These are phyloP conservation scores for Echinops telfairi DNA, from an alignment of 2,113 vertebrate genomes.

Conservation along the genomic window DNA sequence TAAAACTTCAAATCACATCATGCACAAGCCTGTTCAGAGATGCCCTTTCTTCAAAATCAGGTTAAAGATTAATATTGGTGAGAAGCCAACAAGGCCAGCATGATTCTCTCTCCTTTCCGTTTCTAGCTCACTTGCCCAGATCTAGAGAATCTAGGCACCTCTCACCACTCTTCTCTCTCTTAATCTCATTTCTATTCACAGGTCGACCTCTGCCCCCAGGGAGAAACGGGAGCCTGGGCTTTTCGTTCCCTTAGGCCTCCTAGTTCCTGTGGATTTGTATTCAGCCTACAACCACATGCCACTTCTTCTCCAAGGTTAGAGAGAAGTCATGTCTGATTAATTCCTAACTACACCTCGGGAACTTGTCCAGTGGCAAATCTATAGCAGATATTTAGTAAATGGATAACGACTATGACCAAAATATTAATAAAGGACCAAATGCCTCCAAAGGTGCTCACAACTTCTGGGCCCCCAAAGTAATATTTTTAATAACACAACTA, in stretches of 20 bases:
- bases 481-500: neutral
- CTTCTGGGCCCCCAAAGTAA: neutral
- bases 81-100: too few relatives aligned
- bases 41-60: neutral
- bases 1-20: neutral
- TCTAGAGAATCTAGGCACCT: too few relatives aligned
- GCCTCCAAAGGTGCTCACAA: neutral
- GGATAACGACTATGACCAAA: neutral
- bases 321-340: neutral
- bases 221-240: neutral
- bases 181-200: neutral
- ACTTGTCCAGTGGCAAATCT: neutral
- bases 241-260: neutral
- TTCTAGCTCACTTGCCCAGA: neutral
- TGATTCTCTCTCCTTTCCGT: neutral
- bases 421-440: slow-evolving; percentile 56
- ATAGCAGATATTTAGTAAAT: slow-evolving; percentile 30
- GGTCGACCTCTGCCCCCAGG: neutral
- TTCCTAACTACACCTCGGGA: slow-evolving; percentile 1
- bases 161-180: neutral
- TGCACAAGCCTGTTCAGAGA: neutral
- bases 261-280: neutral
- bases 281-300: neutral
- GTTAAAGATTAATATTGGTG: too few relatives aligned
- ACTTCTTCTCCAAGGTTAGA: neutral